Conservation (phyloP, 2,113 vertebrate species). For the Peromyscus californicus region DNA sequence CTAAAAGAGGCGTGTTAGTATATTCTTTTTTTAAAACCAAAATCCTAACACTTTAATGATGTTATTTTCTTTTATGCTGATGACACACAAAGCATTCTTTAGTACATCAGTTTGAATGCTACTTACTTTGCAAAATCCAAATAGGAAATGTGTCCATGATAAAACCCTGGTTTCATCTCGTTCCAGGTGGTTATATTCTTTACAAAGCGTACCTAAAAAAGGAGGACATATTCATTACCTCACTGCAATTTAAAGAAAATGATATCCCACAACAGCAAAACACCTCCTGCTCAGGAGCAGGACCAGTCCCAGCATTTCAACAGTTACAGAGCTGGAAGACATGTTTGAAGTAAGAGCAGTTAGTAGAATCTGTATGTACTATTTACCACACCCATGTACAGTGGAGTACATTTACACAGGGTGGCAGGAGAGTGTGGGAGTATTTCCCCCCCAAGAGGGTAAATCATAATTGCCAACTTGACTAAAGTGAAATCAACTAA, state of each 20-base stretch:
- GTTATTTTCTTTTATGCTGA: not conserved
- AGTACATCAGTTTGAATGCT: not conserved
- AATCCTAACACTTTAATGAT: constrained; percentile 60
- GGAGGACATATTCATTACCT: constrained; percentile 61
- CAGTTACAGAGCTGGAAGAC: constrained; percentile 55
- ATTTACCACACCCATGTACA: not conserved
- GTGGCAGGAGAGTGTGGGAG: not conserved
- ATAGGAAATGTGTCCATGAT: constrained; percentile 97
- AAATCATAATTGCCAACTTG: not conserved
- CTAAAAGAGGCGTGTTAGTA: not conserved
- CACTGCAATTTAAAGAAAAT: constrained; percentile 29
- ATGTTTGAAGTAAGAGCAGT: constrained; percentile 34
- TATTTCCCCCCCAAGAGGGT: not conserved
- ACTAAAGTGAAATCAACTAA: not conserved
- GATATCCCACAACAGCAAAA: not conserved
- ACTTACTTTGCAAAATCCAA: constrained; percentile 98
- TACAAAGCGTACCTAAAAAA: constrained; percentile 95
- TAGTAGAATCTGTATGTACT: constrained; percentile 16
- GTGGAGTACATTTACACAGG: not conserved
- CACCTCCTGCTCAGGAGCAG: not conserved
- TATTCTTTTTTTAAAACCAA: not conserved
- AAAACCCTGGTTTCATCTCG: constrained; percentile 98
- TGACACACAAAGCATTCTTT: constrained; percentile 26
- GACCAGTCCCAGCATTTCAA: not conserved
- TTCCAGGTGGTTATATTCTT: constrained; percentile 97